Conservation (phyloP, 2,113 vertebrate species). For the Saccopteryx leptura region DNA sequence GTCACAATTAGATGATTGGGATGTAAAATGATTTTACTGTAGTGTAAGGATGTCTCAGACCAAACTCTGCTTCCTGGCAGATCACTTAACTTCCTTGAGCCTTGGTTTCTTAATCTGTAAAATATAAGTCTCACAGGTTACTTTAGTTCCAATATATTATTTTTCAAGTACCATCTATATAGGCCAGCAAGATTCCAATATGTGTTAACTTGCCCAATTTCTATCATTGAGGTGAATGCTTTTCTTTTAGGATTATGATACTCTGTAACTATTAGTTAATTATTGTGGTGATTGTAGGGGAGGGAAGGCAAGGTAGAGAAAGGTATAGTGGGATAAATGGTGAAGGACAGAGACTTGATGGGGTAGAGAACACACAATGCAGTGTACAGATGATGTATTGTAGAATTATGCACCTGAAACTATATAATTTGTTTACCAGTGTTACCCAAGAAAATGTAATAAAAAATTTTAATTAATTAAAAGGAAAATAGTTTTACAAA, state of each 20-base stretch:
- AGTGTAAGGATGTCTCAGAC: not conserved
- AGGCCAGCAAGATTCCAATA: not conserved
- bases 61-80: not conserved
- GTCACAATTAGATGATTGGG: not conserved
- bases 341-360: too few species aligned
- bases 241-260: not conserved
- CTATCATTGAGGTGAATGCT: not conserved
- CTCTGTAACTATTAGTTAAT: not conserved
- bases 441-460: too few species aligned
- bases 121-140: not conserved
- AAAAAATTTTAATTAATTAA: too few species aligned
- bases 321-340: too few species aligned
- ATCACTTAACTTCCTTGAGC: not conserved
- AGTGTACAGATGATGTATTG: too few species aligned
- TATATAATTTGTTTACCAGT: too few species aligned
- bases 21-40: not conserved
- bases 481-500: constrained; percentile 5
- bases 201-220: not conserved
- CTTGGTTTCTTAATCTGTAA: constrained; percentile 45
- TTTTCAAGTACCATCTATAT: not conserved
- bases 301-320: too few species aligned
- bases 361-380: too few species aligned
- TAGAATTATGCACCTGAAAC: too few species aligned
- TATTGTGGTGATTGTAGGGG: not conserved
- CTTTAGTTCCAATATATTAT: not conserved